Percentiles rank a stretch among this genome's conserved stretches.
Conservation (phyloP, 1,140 invertebrate genomes). For the Brachionus angularis region DNA sequence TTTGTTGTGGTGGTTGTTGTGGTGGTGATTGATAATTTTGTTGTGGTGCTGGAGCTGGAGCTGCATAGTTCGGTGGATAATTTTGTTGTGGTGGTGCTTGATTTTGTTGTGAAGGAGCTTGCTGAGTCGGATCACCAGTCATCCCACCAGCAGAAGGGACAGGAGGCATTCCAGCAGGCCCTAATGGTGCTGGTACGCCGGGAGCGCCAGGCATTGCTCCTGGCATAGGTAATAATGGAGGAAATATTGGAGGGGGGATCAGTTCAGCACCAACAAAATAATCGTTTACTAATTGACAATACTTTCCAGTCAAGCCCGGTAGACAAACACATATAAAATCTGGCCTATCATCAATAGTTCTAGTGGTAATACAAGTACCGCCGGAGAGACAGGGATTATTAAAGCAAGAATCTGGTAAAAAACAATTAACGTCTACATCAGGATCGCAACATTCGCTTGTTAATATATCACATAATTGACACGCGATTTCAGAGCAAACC, state of each 20-base stretch:
- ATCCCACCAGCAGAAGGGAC: not conserved
- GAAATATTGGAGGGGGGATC: not conserved
- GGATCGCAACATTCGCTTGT: conserved; percentile 41
- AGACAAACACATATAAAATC: conserved; percentile 70
- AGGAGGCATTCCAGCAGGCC: not conserved
- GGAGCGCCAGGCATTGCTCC: not conserved
- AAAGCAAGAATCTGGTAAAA: conserved; percentile 32
- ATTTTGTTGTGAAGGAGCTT: too few relatives aligned
- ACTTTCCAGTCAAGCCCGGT: conserved; percentile 71
- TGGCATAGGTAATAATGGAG: too few relatives aligned
- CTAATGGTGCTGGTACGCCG: not conserved
- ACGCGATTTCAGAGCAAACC: conserved; percentile 33
- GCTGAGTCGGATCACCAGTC: too few relatives aligned
- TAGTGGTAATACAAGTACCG: conserved; percentile 27
- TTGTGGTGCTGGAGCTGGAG: not conserved
- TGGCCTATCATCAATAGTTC: conserved; percentile 34
- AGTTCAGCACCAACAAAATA: conserved; percentile 27
- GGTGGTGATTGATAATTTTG: too few relatives aligned
- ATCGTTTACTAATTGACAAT: conserved; percentile 37
- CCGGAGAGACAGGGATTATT: conserved; percentile 41
- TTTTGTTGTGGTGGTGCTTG: too few relatives aligned
- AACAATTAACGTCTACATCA: conserved; percentile 42
- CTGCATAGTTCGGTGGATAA: not conserved
- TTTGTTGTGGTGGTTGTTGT: not conserved
- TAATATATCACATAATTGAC: conserved; percentile 32